Evolutionary conservation across 2,888 invertebrate species (phyloP).

Genomic region (Torymus tubicola): DNA sequence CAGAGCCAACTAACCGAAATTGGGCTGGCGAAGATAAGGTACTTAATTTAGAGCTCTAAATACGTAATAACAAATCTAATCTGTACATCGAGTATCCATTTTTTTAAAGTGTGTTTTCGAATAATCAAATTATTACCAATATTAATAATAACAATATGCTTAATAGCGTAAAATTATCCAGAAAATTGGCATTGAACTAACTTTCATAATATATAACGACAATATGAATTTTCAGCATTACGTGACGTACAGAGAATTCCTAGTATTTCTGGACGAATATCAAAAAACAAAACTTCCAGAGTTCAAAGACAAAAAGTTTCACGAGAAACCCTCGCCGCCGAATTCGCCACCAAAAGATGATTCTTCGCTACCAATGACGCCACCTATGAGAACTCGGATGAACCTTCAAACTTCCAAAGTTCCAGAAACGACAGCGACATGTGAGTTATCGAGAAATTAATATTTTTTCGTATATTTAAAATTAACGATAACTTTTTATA

Average conservation of each 20-base stretch:
- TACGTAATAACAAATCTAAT: slow-evolving; percentile 30
- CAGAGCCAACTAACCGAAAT: slow-evolving; percentile 85
- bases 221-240: slow-evolving; percentile 78
- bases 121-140: too few species aligned
- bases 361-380: slow-evolving; percentile 44
- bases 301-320: slow-evolving; percentile 69
- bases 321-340: slow-evolving; percentile 60
- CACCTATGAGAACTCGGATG: slow-evolving; percentile 48
- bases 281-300: slow-evolving; percentile 77
- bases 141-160: too few species aligned
- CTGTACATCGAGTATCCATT: background rate
- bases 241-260: slow-evolving; percentile 83
- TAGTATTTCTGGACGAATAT: slow-evolving; percentile 82
- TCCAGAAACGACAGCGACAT: slow-evolving; percentile 46
- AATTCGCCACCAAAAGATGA: slow-evolving; percentile 63
- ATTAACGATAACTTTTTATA: background rate
- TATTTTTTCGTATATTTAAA: background rate
- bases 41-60: slow-evolving; percentile 30
- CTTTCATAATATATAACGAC: too few species aligned
- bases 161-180: too few species aligned
- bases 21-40: slow-evolving; percentile 82
- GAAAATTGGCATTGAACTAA: too few species aligned
- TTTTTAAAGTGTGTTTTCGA: background rate
- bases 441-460: slow-evolving; percentile 42
- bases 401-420: slow-evolving; percentile 47